Percentiles rank a stretch among this genome's conserved stretches.
phyloP scores from a whole-genome alignment of 2,113 vertebrate species.

The Edolisoma coerulescens region DNA sequence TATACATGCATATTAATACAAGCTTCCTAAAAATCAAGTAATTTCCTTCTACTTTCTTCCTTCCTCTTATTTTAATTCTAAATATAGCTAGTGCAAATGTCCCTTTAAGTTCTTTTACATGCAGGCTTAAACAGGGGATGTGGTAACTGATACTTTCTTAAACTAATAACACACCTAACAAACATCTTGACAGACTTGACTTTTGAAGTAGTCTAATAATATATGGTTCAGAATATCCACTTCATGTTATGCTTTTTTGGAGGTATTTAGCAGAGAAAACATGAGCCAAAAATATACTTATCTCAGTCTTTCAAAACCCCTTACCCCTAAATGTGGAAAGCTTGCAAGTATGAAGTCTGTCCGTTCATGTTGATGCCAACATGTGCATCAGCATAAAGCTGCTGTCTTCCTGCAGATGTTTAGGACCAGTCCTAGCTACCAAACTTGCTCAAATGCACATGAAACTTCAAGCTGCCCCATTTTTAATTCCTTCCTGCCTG shows the following conservation, averaged over 20 bases:
- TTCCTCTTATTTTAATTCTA: background rate
- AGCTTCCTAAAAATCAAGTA: background rate
- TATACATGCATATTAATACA: background rate
- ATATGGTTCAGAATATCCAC: background rate
- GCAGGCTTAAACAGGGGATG: background rate
- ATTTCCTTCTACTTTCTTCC: background rate
- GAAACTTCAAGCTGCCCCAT: background rate
- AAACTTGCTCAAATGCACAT: background rate
- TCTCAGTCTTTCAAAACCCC: background rate
- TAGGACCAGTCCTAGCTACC: background rate
- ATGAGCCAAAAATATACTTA: background rate
- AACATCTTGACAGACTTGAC: background rate
- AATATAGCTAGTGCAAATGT: background rate
- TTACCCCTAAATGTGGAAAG: background rate
- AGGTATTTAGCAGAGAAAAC: background rate
- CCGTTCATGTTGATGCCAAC: background rate
- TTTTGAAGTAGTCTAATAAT: background rate
- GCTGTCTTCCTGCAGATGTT: background rate
- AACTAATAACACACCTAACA: background rate
- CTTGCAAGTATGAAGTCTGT: background rate
- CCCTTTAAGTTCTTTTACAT: background rate
- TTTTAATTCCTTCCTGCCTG: background rate
- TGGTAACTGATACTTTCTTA: background rate
- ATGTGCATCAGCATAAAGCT: background rate
- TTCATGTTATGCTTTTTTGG: background rate